Base-by-base conservation (phyloP, 2,888 invertebrate genomes). In the Raillietiella orientalis region DNA sequence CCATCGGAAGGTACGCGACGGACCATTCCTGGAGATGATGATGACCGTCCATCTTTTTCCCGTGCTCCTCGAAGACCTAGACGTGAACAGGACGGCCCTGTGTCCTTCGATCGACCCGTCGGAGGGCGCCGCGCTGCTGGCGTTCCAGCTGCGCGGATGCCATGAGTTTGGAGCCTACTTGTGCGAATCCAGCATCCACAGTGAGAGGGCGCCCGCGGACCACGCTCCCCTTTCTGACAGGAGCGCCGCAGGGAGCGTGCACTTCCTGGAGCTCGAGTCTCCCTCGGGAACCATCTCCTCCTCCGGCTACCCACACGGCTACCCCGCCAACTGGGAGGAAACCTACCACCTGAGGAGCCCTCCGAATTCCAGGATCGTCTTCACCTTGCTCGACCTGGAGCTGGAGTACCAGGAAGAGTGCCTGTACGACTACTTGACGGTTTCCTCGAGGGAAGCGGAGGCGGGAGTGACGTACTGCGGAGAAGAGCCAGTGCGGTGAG, bases 321-420 rank as follows among this genome's bases (percentile, higher is more conserved):
- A 72, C 42, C 62, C 64, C 39, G 60, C 64, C 39, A 59, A 65
- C 37, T 42, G 67, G 35, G 62, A 69, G 46, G 65, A 65, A 43
- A 60, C 59, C 46, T 57, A 63, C 21, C 56, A 53, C 32, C 54
- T 72, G 21, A 41, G 50, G n/a, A 64, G 63, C 4, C 61, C 66
- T 0, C 52, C 56, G 8, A 53, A 56, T 34, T 59, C 62, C 1
- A 50, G 69, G 26, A 51, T 71, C 4, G 58, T 70, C 4, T 51
- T 70, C 28, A 57, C 61, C 36, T 66, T 69, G 41, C 52, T 56
- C 24, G 52, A 53, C 34, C 52, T 71, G 25, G 67, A 70, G 41
- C 44, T 71, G 30, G 72, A 72, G 44, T 51, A 56, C 28, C 71
- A 72, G 46, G 53, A 58, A 30, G 62, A 70, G 39, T 72, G 72